Conservation (phyloP, 2,113 vertebrate genomes). For the Typhlomys cinereus region DNA sequence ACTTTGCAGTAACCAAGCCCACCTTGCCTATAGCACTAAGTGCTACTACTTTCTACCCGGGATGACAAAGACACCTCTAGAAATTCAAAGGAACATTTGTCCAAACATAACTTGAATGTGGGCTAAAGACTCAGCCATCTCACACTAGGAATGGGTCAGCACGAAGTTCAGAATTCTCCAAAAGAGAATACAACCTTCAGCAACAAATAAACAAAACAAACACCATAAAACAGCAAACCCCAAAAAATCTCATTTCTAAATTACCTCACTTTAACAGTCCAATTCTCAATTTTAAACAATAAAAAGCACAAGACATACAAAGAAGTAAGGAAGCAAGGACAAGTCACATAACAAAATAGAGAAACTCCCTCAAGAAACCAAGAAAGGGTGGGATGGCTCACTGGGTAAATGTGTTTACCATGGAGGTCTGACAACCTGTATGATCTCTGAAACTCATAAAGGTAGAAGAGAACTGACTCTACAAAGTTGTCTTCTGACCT, state of each 20-base stretch:
- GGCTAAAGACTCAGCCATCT: neutral
- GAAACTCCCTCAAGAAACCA: neutral
- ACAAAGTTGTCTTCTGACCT: too few relatives aligned
- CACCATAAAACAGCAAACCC: neutral
- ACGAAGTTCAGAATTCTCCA: too few relatives aligned
- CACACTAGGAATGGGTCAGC: too few relatives aligned
- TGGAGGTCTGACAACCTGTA: too few relatives aligned
- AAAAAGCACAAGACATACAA: slow-evolving; percentile 15
- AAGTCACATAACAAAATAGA: neutral
- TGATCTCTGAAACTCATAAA: too few relatives aligned
- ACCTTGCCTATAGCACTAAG: neutral
- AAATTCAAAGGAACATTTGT: slow-evolving; percentile 8
- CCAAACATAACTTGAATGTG: neutral
- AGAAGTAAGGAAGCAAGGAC: neutral
- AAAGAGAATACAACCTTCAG: too few relatives aligned
- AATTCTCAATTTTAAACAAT: neutral
- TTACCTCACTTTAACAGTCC: neutral
- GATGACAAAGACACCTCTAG: neutral
- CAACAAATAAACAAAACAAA: neutral
- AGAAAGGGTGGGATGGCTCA: too few relatives aligned
- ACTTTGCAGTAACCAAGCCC: neutral
- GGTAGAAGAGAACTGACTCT: too few relatives aligned
- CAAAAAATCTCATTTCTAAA: neutral
- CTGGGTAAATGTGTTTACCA: too few relatives aligned
- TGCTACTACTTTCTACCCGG: too few relatives aligned